These are phyloP conservation scores for Onychorhynchus coronatus DNA, from an alignment of 2,113 vertebrate genomes.

Conservation along the genomic window DNA sequence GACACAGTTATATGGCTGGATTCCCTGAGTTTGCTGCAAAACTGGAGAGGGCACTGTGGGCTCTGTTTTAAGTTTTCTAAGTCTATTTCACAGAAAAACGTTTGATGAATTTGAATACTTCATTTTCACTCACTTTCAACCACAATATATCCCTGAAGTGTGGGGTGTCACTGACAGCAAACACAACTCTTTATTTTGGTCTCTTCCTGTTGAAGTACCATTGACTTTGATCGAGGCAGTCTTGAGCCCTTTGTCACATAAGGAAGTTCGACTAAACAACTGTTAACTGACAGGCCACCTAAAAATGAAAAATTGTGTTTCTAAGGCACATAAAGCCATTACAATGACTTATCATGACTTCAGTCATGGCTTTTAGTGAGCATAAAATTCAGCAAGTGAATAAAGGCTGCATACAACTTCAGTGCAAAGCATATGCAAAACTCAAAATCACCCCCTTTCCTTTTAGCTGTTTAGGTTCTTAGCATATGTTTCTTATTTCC, in stretches of 20 bases:
- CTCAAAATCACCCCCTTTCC: constrained; percentile 19
- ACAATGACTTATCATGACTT: not conserved
- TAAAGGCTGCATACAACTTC: not conserved
- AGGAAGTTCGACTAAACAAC: not conserved
- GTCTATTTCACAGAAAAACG: not conserved
- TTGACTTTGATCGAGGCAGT: not conserved
- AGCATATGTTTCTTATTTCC: constrained; percentile 47
- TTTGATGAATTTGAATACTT: not conserved
- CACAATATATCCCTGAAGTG: not conserved
- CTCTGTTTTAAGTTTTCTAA: constrained; percentile 30
- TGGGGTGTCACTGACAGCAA: not conserved
- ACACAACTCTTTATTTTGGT: not conserved
- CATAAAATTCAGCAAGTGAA: constrained; percentile 26
- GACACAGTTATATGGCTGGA: not conserved
- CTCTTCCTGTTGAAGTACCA: not conserved
- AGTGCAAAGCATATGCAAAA: constrained; percentile 5
- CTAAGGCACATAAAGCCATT: constrained; percentile 8
- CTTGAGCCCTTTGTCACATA: not conserved
- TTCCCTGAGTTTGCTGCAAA: not conserved
- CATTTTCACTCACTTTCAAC: not conserved
- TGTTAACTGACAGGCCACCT: constrained; percentile 9
- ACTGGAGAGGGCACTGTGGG: constrained; percentile 65
- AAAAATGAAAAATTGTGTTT: constrained; percentile 23
- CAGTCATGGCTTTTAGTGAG: constrained; percentile 2
- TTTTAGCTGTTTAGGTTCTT: constrained; percentile 49